These are phyloP conservation scores for Mesembrinibis cayennensis DNA, from an alignment of 2,113 vertebrate species.

Conservation along the genomic window DNA sequence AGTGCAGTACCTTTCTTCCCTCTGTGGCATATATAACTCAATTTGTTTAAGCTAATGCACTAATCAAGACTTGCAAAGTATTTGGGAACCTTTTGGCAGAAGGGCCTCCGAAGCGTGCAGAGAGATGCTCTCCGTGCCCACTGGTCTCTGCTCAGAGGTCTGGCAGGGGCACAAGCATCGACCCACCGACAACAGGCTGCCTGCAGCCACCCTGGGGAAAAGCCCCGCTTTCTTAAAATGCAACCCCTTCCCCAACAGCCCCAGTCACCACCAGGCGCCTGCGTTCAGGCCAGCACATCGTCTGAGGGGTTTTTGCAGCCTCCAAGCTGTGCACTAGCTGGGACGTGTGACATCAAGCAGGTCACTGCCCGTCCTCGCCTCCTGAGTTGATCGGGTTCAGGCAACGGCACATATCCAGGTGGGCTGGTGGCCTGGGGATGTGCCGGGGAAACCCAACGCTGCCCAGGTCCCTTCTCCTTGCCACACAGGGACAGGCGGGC, in stretches of 20 bases:
- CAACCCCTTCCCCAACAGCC: not conserved
- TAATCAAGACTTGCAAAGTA: constrained; percentile 3
- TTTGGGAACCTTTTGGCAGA: not conserved
- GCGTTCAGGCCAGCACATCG: not conserved
- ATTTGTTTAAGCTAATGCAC: constrained; percentile 1
- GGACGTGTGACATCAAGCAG: rapidly evolving
- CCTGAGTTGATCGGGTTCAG: not conserved
- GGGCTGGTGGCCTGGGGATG: not conserved
- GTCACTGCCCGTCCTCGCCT: not conserved
- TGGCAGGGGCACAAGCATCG: not conserved
- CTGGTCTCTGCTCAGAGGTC: not conserved
- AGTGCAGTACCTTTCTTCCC: not conserved
- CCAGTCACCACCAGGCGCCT: not conserved
- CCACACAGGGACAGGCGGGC: rapidly evolving
- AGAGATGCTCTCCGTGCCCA: rapidly evolving
- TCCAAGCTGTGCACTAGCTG: not conserved
- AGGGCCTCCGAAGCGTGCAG: not conserved
- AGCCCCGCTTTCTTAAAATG: not conserved
- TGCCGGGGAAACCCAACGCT: not conserved
- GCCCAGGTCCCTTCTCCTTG: not conserved
- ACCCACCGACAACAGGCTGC: not conserved
- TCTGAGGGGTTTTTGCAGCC: no score
- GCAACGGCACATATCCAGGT: rapidly evolving
- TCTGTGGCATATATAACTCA: not conserved
- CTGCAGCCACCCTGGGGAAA: not conserved